These are phyloP conservation scores for Microtus richardsoni DNA, from an alignment of 2,113 vertebrate species.

Conservation along the genomic window DNA sequence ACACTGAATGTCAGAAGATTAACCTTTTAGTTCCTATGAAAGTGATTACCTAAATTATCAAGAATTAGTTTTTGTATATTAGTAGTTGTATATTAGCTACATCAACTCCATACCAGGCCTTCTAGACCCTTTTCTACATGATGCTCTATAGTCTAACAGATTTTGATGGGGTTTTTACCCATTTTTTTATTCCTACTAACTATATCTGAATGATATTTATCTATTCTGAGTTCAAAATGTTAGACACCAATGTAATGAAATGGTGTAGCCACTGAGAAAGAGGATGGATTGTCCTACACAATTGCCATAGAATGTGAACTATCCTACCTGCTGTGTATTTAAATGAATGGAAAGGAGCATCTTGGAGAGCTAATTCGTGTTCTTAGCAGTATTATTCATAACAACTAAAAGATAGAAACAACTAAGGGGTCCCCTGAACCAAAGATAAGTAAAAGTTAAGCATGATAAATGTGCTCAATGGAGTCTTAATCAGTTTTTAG, in stretches of 20 bases:
- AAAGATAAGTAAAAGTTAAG: background rate
- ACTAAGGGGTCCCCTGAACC: background rate
- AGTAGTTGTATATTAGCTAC: background rate
- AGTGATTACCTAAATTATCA: conserved; percentile 40
- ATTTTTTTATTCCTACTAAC: background rate
- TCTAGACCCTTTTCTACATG: background rate
- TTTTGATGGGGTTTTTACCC: background rate
- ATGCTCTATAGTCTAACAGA: background rate
- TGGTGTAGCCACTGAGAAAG: background rate
- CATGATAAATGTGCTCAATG: background rate
- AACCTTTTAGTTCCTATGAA: conserved; percentile 18
- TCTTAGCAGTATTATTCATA: background rate
- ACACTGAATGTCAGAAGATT: conserved; percentile 34
- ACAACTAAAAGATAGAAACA: background rate
- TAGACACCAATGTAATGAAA: background rate
- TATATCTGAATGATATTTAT: background rate
- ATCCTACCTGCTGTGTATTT: background rate
- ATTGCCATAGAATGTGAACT: background rate
- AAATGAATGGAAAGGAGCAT: background rate
- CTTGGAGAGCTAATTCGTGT: background rate
- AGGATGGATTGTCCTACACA: background rate
- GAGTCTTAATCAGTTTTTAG: background rate
- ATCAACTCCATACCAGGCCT: background rate
- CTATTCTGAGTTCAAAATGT: background rate
- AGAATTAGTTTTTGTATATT: background rate